Evolutionary conservation across 2,797 vertebrate species (phyloP).

Genomic region (Microctenopoma steveboyesi): DNA sequence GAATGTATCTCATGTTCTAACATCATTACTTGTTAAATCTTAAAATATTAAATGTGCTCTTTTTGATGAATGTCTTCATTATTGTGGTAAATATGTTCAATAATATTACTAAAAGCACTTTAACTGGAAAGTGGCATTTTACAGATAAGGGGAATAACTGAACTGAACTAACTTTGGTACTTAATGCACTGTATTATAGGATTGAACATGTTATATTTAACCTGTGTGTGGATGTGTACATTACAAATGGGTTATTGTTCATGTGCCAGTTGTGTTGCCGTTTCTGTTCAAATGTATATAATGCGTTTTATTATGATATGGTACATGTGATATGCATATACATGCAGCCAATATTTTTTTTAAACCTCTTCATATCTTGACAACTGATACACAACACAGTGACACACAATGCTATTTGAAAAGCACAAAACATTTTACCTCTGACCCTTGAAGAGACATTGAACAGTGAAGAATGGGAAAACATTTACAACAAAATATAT

Average conservation of each 20-base stretch:
- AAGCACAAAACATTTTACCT: not conserved
- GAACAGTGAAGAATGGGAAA: not conserved
- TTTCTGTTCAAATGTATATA: constrained; percentile 9
- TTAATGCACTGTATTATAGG: constrained; percentile 59
- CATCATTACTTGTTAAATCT: constrained; percentile 35
- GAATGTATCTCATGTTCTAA: constrained; percentile 51
- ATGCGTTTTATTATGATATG: constrained; percentile 24
- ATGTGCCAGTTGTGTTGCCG: constrained; percentile 10
- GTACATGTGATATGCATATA: constrained; percentile 39
- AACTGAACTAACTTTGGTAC: constrained; percentile 67
- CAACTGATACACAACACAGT: constrained; percentile 8
- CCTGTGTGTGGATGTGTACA: constrained; percentile 16
- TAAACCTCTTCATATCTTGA: not conserved
- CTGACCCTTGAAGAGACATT: no score
- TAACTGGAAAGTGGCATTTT: constrained; percentile 71
- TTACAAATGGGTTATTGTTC: constrained; percentile 14
- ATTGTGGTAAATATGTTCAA: constrained; percentile 42
- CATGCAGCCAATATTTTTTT: not conserved
- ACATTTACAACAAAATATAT: not conserved
- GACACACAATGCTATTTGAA: constrained; percentile 4
- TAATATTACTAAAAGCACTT: constrained; percentile 85
- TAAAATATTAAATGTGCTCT: constrained; percentile 33
- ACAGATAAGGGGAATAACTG: constrained; percentile 29
- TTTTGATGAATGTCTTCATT: constrained; percentile 40
- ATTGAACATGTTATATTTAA: constrained; percentile 26